These are phyloP conservation scores for Scylla paramamosain DNA, from an alignment of 1,140 invertebrate species.

Conservation along the genomic window DNA sequence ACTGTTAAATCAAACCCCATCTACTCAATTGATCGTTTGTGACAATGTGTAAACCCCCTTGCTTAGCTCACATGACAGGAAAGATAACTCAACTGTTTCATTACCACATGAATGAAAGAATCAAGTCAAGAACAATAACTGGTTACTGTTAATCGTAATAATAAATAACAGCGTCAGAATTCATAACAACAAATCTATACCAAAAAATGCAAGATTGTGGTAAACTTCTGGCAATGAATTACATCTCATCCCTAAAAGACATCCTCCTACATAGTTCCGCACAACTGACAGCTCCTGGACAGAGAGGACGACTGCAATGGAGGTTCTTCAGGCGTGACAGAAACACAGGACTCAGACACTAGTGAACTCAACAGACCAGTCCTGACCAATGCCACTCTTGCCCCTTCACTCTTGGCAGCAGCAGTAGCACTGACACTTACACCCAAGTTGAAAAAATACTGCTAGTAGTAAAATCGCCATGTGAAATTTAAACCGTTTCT, in stretches of 20 bases:
- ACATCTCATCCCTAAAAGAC: neutral
- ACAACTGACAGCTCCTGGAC: neutral
- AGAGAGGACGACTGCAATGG: neutral
- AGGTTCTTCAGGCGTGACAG: neutral
- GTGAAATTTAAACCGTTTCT: conserved; percentile 7
- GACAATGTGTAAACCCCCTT: neutral
- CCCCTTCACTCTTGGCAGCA: neutral
- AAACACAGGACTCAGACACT: neutral
- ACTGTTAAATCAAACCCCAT: neutral
- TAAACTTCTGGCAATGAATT: conserved; percentile 11
- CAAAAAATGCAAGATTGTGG: neutral
- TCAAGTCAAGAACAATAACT: neutral
- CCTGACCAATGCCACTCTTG: neutral
- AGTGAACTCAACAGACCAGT: conserved; percentile 6
- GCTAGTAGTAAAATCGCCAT: conserved; percentile 31
- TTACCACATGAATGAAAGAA: neutral
- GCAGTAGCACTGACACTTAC: conserved; percentile 6
- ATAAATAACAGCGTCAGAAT: neutral
- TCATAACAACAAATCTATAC: neutral
- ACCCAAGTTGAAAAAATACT: conserved; percentile 48
- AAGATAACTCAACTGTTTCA: neutral
- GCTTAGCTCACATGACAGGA: neutral
- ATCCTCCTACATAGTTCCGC: neutral
- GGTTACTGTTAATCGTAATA: neutral
- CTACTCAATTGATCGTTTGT: neutral